Base-by-base conservation (phyloP, 2,888 invertebrate species). In the Parnassius apollo region DNA sequence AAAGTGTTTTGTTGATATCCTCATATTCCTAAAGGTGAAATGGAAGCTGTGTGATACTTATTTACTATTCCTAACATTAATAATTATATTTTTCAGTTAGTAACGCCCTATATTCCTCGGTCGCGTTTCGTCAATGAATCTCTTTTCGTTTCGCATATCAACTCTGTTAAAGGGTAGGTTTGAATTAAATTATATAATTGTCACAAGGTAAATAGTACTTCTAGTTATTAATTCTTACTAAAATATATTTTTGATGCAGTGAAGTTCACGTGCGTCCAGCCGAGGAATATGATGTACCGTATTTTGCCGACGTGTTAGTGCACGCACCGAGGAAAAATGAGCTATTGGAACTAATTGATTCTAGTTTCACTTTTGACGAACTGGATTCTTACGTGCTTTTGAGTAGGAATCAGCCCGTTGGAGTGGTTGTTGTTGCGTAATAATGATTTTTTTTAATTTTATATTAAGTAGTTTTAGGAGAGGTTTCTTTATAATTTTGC, bases 401-500 rank as follows among this genome's bases (percentile, higher is more conserved):
- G 1, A 90, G 87, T 66, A 82, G 92, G 70, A 83, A 86, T 13
- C 84, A 83, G 64, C 82, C 93, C 1, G 75, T 93, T 1, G 93
- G 93, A 0, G 66, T 93, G 59, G 78, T 85, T 42, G 74, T 93
- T 22, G 62, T 93, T 4, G 85, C 92, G 93, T 93, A 75, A 81
- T 73, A 49, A 11, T 54, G 12, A 18, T 49, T 50, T 50, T 13
- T 46, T 46, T 46, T 46, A 25, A 35, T 7, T 0, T 7, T 7
- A 35, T 35, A 7, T 35, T 35, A 7, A 7, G 35, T 35, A 35
- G 4, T 35, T 35, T 35, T 7, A 35, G 35, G 7, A 35, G 4
- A 35, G 35, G 7, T 35, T 18, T 7, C 4, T 35, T 35, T 35
- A 35, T 7, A 35, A 35, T 35, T 35, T 35, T 35, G 35, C 7